Evolutionary conservation across 1,140 invertebrate genomes (phyloP).

Genomic region (Cydia splendana): DNA sequence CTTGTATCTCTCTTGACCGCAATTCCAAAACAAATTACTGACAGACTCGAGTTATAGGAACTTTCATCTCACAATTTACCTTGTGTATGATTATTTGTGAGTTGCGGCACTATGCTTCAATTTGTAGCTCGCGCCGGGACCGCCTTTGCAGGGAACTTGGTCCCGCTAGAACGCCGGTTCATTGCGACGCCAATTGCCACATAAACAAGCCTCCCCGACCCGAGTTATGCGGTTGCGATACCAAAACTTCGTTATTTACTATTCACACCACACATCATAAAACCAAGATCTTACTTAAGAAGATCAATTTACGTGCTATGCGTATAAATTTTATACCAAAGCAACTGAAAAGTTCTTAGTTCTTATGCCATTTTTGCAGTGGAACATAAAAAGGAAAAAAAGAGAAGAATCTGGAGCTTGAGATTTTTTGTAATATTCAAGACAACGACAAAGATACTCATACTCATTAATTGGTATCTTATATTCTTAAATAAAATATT

Average conservation of each 20-base stretch:
- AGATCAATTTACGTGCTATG: neutral
- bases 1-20: slow-evolving; percentile 47
- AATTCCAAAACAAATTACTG: slow-evolving; percentile 57
- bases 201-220: slow-evolving; percentile 64
- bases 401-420: too few relatives aligned
- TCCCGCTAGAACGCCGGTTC: slow-evolving; percentile 55
- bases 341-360: neutral
- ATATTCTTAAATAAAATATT: too few relatives aligned
- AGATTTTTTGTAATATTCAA: too few relatives aligned
- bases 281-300: slow-evolving; percentile 32
- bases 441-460: too few relatives aligned
- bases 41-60: slow-evolving; percentile 57
- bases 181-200: slow-evolving; percentile 68
- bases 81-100: slow-evolving; percentile 72
- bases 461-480: too few relatives aligned
- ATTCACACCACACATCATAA: slow-evolving; percentile 48
- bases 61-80: slow-evolving; percentile 54
- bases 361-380: neutral
- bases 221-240: slow-evolving; percentile 56
- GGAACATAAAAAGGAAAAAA: too few relatives aligned
- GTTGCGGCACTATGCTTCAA: slow-evolving; percentile 60
- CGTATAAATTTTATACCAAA: neutral
- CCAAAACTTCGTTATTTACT: slow-evolving; percentile 62
- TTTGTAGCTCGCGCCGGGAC: slow-evolving; percentile 61
- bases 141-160: slow-evolving; percentile 59